Base-by-base conservation (phyloP, 2,888 invertebrate species). In the Acrobasis repandana region DNA sequence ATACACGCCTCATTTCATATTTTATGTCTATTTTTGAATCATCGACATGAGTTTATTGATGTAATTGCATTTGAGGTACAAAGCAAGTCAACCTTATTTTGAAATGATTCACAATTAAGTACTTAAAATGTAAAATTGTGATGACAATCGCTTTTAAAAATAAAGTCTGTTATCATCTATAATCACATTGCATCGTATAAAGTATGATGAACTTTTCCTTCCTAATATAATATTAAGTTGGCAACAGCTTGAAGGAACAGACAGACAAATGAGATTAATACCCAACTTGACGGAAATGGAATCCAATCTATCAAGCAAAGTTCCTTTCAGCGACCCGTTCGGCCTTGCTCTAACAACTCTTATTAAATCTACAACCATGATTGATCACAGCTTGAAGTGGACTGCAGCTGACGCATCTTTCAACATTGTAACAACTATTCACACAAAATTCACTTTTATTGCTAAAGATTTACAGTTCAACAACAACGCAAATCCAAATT, bases 341-440 rank as follows among this genome's bases (percentile, higher is more conserved):
- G 83, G 76, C 72, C 68, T 73, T 64, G 64, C 66, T 57, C 66
- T 63, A 63, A 65, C 69, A 74, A 78, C 71, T 80, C 77, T 85
- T 85, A 87, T 86, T 88, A 86, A 80, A 88, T 79, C 78, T 76
- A 70, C 67, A 75, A 81, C 80, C 76, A 85, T 85, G 85, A 89
- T 87, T 82, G 81, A 86, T 86, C 75, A 80, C 73, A 65, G 71
- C 70, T 70, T 67, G 11, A 71, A 71, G 70, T 67, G 71, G 73
- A 72, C 74, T 65, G 63, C 69, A 64, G 60, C 43, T 52, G 60
- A 52, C 46, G 60, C 58, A 47, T 64, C 65, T 57, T 62, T 47
- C 14, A 50, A 58, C 9, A 2, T 33, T 14, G 9, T 1, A 14
- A 8, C 33, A 38, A 15, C n/a, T 60, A 56, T 50, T 18, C 58